Evolutionary conservation across 1,140 invertebrate genomes (phyloP).

Genomic region (Lasioglossum albipes): DNA sequence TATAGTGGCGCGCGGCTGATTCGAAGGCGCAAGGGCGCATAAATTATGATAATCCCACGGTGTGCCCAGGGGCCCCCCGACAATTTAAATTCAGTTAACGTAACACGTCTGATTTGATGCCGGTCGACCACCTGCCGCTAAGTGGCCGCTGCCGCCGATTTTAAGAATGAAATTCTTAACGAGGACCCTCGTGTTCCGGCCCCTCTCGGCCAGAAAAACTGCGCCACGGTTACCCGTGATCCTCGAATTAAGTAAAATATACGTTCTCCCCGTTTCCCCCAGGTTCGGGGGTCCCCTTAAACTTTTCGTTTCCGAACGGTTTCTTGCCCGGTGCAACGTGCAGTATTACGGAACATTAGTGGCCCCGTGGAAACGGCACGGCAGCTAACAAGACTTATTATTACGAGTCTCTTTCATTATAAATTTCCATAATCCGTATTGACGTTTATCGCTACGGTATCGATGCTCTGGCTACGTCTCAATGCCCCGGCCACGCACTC

Average conservation of each 20-base stretch:
- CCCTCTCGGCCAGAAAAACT: conserved; percentile 40
- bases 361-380: background rate
- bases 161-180: conserved; percentile 73
- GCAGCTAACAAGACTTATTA: conserved; percentile 45
- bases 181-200: conserved; percentile 44
- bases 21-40: conserved; percentile 72
- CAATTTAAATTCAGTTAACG: conserved; percentile 79
- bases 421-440: conserved; percentile 40
- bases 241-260: conserved; percentile 62
- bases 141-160: conserved; percentile 69
- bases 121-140: conserved; percentile 72
- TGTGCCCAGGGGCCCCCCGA: conserved; percentile 45
- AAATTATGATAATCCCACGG: conserved; percentile 76
- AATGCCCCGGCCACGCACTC: background rate
- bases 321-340: background rate
- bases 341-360: conserved; percentile 33
- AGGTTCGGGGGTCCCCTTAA: conserved; percentile 5
- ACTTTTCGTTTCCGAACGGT: conserved; percentile 35
- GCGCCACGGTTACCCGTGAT: conserved; percentile 39
- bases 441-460: conserved; percentile 17
- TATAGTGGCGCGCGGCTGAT: conserved; percentile 54
- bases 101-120: conserved; percentile 76
- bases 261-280: conserved; percentile 15
- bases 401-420: conserved; percentile 32
- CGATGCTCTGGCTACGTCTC: background rate